Conservation (phyloP, 2,888 invertebrate species). For the Drosophila ezoana region DNA sequence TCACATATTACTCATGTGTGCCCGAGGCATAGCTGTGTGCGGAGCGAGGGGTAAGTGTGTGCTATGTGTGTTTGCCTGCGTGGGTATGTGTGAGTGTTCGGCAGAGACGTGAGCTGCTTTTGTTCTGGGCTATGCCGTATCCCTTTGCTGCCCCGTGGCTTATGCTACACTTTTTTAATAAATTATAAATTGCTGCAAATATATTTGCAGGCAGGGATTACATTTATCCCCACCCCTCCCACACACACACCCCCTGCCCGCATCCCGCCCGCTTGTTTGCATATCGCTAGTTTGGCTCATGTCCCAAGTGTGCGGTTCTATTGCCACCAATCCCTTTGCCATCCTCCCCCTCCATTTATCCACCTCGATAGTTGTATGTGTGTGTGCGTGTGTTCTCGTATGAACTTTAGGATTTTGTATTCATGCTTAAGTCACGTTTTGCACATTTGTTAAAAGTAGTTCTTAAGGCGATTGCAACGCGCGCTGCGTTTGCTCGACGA, state of each 20-base stretch:
- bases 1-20: conserved; percentile 67
- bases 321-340: conserved; percentile 12
- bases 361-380: conserved; percentile 14
- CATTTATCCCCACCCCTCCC: conserved; percentile 51
- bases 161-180: conserved; percentile 75
- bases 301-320: conserved; percentile 66
- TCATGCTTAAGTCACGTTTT: conserved; percentile 79
- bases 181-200: conserved; percentile 80
- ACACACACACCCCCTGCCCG: conserved; percentile 1
- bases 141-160: conserved; percentile 63
- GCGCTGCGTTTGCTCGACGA: conserved; percentile 13
- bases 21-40: conserved; percentile 37
- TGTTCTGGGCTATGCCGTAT: conserved; percentile 50
- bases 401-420: conserved; percentile 72
- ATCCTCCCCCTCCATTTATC: conserved; percentile 8
- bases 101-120: conserved; percentile 56
- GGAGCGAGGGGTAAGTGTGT: not conserved
- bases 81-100: conserved; percentile 10
- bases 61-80: not conserved
- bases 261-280: conserved; percentile 57
- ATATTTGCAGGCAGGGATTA: conserved; percentile 80
- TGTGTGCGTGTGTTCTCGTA: conserved; percentile 46
- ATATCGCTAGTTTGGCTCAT: conserved; percentile 65
- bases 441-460: conserved; percentile 79
- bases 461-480: conserved; percentile 77